Base-by-base conservation (phyloP, 2,113 vertebrate genomes). In the Lichenostomus cassidix region DNA sequence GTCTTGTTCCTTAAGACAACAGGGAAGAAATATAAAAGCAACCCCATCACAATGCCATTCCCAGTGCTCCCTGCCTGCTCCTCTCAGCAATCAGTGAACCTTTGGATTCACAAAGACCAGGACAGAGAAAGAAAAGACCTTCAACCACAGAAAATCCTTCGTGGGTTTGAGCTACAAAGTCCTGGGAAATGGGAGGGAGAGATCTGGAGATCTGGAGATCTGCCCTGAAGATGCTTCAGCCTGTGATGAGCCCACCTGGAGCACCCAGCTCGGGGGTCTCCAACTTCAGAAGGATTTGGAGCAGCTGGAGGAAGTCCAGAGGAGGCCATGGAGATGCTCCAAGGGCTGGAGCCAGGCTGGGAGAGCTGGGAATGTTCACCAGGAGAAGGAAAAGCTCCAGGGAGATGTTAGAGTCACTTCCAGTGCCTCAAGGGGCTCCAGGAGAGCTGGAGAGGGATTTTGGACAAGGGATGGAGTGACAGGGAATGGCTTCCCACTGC, bases 221-320 rank as follows among this genome's bases (percentile, higher is more conserved):
- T 37, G 8, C 13, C 23, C 23, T 24, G 49, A 11, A 33, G n/a
- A 11, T 63, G 27, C 44, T 33, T 49, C 41, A 89, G 23, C 7
- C 14, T 15, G 33, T 13, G 49, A 27, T 49, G 31, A 64, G 7
- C 49, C 65, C 56, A 78, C 23, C 47, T 39, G 74, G 64, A 53
- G 44, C 52, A 52, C n/a, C 44, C 68, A 46, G 20, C 9, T 46
- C 53, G 53, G 60, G 20, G 10, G 11, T 16, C 3, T 41, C 53
- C 53, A 17, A 4, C 1, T 2, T 5, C 46, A 75, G 33, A 4
- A 33, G 52, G 69, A 47, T 0, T 0, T 68, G 53, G 60, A 46
- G 14, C 6, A 47, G 41, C 29, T 69, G 55, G 25, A 25, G 7
- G 0, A 3, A 0, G 0, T 25, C 46, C 33, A 74, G 60, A 59